A percentile compares a stretch with the other conserved stretches of the same genome.
phyloP scores from a whole-genome alignment of 1,140 invertebrate species.

The Eriocheir sinensis region DNA sequence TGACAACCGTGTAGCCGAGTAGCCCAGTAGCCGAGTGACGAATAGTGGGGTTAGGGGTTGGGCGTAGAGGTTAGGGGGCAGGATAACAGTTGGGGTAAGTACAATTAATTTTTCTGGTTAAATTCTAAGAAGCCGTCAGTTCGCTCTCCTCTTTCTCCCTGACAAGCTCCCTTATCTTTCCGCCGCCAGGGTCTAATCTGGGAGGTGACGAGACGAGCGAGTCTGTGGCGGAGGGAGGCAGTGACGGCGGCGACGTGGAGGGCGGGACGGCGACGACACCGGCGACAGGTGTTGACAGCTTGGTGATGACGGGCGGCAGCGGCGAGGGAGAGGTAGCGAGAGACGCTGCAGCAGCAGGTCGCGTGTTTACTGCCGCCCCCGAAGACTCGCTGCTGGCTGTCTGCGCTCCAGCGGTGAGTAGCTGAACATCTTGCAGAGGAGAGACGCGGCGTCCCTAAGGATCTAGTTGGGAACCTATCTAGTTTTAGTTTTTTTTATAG shows the following conservation, averaged over 20 bases:
- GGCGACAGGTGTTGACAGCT: background rate
- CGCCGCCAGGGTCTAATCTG: background rate
- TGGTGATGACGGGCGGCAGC: background rate
- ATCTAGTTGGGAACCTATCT: no score
- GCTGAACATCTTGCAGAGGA: no score
- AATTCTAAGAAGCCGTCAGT: no score
- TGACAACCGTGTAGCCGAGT: no score
- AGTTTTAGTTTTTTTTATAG: no score
- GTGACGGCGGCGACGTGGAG: background rate
- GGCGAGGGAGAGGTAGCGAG: background rate
- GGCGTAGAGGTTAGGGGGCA: no score
- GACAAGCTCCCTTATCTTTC: background rate
- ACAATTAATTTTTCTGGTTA: no score
- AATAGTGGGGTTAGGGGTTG: no score
- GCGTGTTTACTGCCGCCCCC: background rate
- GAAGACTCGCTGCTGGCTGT: background rate
- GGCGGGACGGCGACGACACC: background rate
- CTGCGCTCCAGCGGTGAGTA: background rate
- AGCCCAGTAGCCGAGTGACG: no score
- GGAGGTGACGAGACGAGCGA: constrained; percentile 18
- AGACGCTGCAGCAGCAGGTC: background rate
- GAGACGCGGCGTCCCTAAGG: no score
- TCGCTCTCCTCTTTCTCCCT: background rate
- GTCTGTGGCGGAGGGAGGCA: background rate
- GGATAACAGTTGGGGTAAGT: no score